Evolutionary conservation across 2,113 vertebrate species (phyloP).

Genomic region (Lophotis ruficrista): DNA sequence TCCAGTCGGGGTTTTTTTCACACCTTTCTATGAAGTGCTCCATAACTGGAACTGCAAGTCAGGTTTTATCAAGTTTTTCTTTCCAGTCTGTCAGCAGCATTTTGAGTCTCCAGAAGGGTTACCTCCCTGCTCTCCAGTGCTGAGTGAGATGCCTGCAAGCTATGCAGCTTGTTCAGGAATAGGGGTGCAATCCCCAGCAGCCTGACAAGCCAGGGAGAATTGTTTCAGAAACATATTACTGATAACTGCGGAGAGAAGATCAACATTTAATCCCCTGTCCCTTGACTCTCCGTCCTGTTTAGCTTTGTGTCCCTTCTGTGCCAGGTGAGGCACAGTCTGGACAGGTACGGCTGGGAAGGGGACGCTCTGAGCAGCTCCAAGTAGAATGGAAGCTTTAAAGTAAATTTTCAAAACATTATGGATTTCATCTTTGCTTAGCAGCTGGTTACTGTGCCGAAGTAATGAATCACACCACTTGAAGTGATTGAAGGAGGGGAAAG

Average conservation of each 20-base stretch:
- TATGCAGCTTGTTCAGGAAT: not conserved
- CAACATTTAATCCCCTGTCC: not conserved
- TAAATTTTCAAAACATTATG: not conserved
- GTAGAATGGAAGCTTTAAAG: not conserved
- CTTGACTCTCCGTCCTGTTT: not conserved
- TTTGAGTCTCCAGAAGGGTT: not conserved
- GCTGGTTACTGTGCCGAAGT: conserved; percentile 28
- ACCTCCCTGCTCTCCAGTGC: not conserved
- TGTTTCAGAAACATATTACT: not conserved
- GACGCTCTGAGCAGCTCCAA: not conserved
- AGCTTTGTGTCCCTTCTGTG: not conserved
- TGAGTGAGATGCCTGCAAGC: not conserved
- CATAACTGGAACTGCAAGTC: not conserved
- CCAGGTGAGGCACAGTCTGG: not conserved
- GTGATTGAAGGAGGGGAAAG: conserved; percentile 39
- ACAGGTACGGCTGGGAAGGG: not conserved
- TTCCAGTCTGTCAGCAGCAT: not conserved
- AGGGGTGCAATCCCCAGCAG: not conserved
- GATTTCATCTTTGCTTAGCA: conserved; percentile 35
- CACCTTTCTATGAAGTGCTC: not conserved
- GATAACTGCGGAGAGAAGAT: not conserved
- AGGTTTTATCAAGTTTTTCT: not conserved
- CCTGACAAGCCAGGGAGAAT: not conserved
- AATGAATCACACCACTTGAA: conserved; percentile 27
- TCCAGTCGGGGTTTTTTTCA: not conserved